Evolutionary conservation across 2,888 invertebrate genomes (phyloP), one percentile per base, ranked within the genome.

Genomic region (Lapara coniferarum): DNA sequence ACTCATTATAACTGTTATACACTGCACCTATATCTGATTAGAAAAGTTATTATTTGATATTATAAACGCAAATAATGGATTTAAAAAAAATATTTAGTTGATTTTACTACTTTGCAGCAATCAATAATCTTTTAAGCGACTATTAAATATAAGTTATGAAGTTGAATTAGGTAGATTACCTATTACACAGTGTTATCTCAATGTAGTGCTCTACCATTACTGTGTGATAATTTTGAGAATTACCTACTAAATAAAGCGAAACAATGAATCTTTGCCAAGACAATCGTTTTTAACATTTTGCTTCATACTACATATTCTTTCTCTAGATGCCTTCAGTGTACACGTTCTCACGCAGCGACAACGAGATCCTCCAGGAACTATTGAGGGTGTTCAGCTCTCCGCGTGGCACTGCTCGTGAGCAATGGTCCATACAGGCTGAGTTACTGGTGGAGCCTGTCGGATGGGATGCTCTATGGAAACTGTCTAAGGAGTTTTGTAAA

Each of bases 391-490:
- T 92, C 73, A 88, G 85, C 71, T 82, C 87, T 0, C 89, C 89
- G 0, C 83, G 88, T 0, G 89, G 90, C 6, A 90, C 89, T 0
- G 88, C 90, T 1, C 83, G 85, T 0, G 93, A 93, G 70, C 93
- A 93, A 72, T 94, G 94, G 93, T 85, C 85, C 59, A 75, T 89
- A 66, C 90, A 92, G 55, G 93, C 94, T 0, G 96, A 96, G 78
- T 78, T 95, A 46, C 86, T 95, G 0, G 86, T 96, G 2, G 96
- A 96, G 76, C 95, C 95, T 0, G 94, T 94, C 0, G 96, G 96
- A 0, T 96, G 96, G 96, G 95, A 95, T 77, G 96, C 95, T 0
- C 78, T 96, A 10, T 96, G 96, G 96, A 96, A 96, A 84, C 93
- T 96, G 10, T 95, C 96, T 0, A 94, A 96, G 69, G 82, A 93